These are phyloP conservation scores for Lycophotia porphyrea DNA, from an alignment of 2,888 invertebrate species.

Conservation along the genomic window DNA sequence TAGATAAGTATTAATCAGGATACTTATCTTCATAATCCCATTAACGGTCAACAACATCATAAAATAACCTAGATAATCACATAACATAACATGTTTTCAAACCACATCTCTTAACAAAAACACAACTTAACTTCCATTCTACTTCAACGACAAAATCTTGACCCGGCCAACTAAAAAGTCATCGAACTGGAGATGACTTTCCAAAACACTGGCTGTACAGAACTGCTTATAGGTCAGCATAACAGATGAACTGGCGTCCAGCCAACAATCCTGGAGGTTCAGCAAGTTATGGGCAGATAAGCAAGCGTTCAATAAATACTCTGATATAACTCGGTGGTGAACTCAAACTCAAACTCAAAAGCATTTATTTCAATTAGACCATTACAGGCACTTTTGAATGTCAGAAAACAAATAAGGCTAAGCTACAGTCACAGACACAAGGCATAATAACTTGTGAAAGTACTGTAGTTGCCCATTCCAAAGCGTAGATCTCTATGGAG, in stretches of 20 bases:
- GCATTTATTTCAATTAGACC: too few relatives aligned
- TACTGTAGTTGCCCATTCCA: too few relatives aligned
- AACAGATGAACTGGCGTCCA: conserved; percentile 57
- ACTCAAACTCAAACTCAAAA: too few relatives aligned
- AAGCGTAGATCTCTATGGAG: too few relatives aligned
- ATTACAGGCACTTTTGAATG: too few relatives aligned
- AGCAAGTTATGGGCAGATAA: conserved; percentile 54
- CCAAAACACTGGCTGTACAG: conserved; percentile 47
- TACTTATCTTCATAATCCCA: background rate
- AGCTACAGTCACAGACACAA: too few relatives aligned
- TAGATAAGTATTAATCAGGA: background rate
- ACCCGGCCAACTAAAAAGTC: conserved; percentile 46
- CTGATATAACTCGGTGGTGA: conserved; percentile 18
- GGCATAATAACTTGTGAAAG: too few relatives aligned
- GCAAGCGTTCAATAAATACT: conserved; percentile 49
- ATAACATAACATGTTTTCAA: conserved; percentile 16
- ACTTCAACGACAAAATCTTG: conserved; percentile 29
- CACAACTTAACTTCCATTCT: conserved; percentile 2
- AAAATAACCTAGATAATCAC: background rate
- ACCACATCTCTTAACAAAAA: background rate
- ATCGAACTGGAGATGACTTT: conserved; percentile 57
- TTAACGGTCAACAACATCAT: background rate
- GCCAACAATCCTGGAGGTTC: conserved; percentile 57
- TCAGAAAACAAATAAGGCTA: too few relatives aligned
- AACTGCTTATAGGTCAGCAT: conserved; percentile 64